Percentiles rank a stretch among this genome's conserved stretches.
phyloP scores from a whole-genome alignment of 2,888 invertebrate genomes.

The Erebia aethiops region DNA sequence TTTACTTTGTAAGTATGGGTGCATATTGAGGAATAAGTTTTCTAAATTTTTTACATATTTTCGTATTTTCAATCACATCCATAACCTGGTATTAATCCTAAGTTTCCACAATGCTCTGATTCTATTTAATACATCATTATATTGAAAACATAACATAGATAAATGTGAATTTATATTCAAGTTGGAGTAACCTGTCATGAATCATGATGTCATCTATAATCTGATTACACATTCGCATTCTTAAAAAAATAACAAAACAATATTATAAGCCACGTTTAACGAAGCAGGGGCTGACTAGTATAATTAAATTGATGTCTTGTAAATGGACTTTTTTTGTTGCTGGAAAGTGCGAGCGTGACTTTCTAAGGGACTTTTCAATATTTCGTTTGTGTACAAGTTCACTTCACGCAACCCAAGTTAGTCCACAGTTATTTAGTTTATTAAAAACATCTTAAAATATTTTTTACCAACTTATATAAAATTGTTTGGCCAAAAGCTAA shows the following conservation, averaged over 20 bases:
- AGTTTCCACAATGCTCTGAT: not conserved
- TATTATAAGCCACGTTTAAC: conserved; percentile 28
- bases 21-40: not conserved
- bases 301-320: conserved; percentile 26
- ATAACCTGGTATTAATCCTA: not conserved
- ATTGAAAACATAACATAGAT: conserved; percentile 26
- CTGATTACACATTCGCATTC: conserved; percentile 17
- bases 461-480: not conserved
- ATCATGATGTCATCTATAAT: conserved; percentile 17
- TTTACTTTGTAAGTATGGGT: not conserved
- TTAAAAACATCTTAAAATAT: not conserved
- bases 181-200: conserved; percentile 32
- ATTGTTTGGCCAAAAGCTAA: not conserved
- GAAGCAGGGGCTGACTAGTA: conserved; percentile 35
- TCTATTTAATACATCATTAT: conserved; percentile 9
- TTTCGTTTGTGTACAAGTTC: not conserved
- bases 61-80: not conserved
- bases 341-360: not conserved
- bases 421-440: not conserved
- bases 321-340: conserved; percentile 3
- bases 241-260: conserved; percentile 31
- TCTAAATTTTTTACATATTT: not conserved
- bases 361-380: not conserved
- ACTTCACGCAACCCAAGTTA: not conserved
- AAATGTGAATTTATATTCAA: conserved; percentile 16